A percentile compares a stretch with the other conserved stretches of the same genome.
These are phyloP conservation scores for Eleutherodactylus coqui DNA, from an alignment of 2,797 vertebrate species.

Conservation along the genomic window DNA sequence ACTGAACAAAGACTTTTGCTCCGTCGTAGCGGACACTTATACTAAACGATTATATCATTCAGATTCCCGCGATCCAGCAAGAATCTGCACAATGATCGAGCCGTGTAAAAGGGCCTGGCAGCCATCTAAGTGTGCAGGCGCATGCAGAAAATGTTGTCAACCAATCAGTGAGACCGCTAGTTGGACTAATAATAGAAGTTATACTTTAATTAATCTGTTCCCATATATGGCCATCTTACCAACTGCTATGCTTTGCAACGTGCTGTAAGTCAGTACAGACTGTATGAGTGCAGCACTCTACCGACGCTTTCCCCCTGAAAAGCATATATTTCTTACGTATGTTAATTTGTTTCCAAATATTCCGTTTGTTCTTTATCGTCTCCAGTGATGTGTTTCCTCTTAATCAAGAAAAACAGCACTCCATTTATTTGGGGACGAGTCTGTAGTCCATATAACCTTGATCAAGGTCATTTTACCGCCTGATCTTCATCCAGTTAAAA, in stretches of 20 bases:
- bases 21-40: no score
- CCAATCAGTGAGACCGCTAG: no score
- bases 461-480: slow-evolving; percentile 22
- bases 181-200: no score
- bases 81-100: no score
- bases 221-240: no score
- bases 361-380: neutral
- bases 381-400: neutral
- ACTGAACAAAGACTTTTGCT: no score
- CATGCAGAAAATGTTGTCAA: no score
- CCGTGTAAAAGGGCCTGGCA: no score
- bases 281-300: neutral
- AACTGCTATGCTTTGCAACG: neutral
- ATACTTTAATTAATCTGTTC: no score
- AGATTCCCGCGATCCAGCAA: no score
- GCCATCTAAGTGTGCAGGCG: no score
- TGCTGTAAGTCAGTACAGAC: neutral
- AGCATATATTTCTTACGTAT: neutral
- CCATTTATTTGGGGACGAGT: slow-evolving; percentile 9
- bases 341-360: neutral
- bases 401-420: neutral
- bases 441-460: slow-evolving; percentile 29
- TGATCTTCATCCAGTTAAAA: slow-evolving; percentile 28
- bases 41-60: no score
- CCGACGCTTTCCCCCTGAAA: neutral